Evolutionary conservation across 2,113 vertebrate species (phyloP).

Genomic region (Pan troglodytes): DNA sequence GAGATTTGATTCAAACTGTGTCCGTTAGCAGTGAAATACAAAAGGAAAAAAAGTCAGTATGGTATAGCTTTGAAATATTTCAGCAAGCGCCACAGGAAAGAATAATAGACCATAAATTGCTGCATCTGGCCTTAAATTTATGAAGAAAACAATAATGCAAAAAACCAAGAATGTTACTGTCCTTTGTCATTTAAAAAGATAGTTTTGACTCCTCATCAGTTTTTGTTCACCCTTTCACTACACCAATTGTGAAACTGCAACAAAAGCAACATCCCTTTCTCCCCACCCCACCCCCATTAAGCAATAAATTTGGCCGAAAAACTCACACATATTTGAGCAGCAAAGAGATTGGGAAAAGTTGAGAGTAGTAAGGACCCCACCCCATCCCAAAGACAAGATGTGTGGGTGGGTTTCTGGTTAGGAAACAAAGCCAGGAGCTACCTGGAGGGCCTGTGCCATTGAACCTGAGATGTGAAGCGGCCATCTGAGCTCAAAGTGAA

Average conservation of each 20-base stretch:
- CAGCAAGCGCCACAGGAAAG: conserved; percentile 63
- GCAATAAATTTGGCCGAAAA: background rate
- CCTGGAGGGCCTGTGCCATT: background rate
- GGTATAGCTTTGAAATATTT: conserved; percentile 71
- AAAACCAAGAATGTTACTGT: conserved; percentile 49
- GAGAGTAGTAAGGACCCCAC: background rate
- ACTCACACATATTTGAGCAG: background rate
- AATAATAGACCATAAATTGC: conserved; percentile 73
- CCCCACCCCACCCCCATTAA: background rate
- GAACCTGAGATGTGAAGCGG: background rate
- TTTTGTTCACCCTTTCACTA: conserved; percentile 39
- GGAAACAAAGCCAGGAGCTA: background rate
- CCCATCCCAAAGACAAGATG: background rate
- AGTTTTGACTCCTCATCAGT: background rate
- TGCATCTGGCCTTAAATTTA: conserved; percentile 71
- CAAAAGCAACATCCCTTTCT: background rate
- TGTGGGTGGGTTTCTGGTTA: background rate
- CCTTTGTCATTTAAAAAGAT: conserved; percentile 45
- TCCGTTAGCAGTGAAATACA: conserved; percentile 61
- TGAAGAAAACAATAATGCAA: conserved; percentile 65
- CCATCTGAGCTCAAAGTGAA: conserved; percentile 14
- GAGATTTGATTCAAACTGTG: conserved; percentile 75
- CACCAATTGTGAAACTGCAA: conserved; percentile 19
- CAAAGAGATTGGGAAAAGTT: background rate
- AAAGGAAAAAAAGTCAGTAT: conserved; percentile 56